Base-by-base conservation (phyloP, 2,888 invertebrate genomes). In the Sisyra terminalis region DNA sequence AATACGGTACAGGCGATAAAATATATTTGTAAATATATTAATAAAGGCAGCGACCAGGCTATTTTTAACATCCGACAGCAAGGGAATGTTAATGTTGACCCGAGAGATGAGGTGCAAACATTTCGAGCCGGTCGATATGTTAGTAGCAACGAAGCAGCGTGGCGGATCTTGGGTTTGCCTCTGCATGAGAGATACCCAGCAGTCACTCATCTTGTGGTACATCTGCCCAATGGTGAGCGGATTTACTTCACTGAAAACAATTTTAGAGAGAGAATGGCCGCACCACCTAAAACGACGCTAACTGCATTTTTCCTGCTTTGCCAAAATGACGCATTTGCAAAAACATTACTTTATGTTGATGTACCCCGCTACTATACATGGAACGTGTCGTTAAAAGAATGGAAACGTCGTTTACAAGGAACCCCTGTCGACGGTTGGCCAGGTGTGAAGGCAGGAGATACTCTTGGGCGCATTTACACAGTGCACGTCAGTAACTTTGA, bases 221-320 rank as follows among this genome's bases (percentile, higher is more conserved):
- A 39, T 24, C 44, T 50, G 1, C 50, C 50, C 31, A 51, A 51
- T 44, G 47, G 48, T 18, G 50, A 51, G 29, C 44, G 46, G 24
- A 49, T 59, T 18, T 57, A 55, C 42, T 58, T 60, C 40, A 57
- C 52, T 16, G 47, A 47, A 44, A 47, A 45, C 8, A 58, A 54
- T 52, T 49, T 51, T 39, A 44, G 34, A 40, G 45, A 54, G 29
- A 49, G 48, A 49, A 44, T 51, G 11, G 43, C 46, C 39, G n/a
- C n/a, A n/a, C n/a, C n/a, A n/a, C 18, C 32, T 29, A 3, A 39
- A 32, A n/a, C n/a, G n/a, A n/a, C n/a, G n/a, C n/a, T n/a, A n/a
- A n/a, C n/a, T 32, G 40, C 40, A 16, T 30, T 29, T 43, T 43
- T 44, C 37, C 24, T 42, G n/a, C n/a, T n/a, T 43, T 40, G 39